A percentile compares a stretch with the other conserved stretches of the same genome.
These are phyloP conservation scores for Cisticola juncidis DNA, from an alignment of 2,113 vertebrate species.

Conservation along the genomic window DNA sequence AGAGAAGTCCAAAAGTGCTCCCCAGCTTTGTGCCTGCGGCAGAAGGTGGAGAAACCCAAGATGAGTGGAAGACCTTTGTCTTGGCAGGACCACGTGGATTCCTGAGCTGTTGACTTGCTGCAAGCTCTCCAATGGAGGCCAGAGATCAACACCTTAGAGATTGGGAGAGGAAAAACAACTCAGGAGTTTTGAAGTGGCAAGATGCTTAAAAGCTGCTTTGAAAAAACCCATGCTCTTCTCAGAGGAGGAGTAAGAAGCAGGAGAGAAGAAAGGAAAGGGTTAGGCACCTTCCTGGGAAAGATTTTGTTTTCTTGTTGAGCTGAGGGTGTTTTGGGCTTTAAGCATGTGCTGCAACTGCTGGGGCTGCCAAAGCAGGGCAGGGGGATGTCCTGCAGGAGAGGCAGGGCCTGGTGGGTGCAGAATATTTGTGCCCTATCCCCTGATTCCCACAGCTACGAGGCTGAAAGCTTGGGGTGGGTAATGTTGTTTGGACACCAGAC, in stretches of 20 bases:
- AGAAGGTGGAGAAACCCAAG: conserved; percentile 2
- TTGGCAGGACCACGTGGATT: conserved; percentile 33
- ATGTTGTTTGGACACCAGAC: neutral
- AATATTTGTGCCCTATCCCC: accelerated
- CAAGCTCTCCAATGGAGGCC: neutral
- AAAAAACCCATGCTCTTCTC: neutral
- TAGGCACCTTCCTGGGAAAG: neutral
- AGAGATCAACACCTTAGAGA: neutral
- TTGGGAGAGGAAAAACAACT: neutral
- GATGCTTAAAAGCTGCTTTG: neutral
- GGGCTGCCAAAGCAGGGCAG: neutral
- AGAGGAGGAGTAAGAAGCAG: neutral
- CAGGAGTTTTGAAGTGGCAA: neutral
- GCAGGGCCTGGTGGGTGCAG: neutral
- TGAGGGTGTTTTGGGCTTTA: neutral
- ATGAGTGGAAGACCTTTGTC: neutral
- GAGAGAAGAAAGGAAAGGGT: neutral
- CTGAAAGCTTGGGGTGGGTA: neutral
- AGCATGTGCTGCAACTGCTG: neutral
- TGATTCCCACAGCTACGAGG: neutral
- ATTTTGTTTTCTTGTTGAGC: neutral
- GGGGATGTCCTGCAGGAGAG: neutral
- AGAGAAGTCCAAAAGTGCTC: neutral
- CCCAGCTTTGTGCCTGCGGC: neutral
- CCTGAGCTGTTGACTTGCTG: conserved; percentile 34